Percentiles rank a stretch among this genome's conserved stretches.
phyloP scores from a whole-genome alignment of 2,888 invertebrate genomes.

The Encarsia formosa region DNA sequence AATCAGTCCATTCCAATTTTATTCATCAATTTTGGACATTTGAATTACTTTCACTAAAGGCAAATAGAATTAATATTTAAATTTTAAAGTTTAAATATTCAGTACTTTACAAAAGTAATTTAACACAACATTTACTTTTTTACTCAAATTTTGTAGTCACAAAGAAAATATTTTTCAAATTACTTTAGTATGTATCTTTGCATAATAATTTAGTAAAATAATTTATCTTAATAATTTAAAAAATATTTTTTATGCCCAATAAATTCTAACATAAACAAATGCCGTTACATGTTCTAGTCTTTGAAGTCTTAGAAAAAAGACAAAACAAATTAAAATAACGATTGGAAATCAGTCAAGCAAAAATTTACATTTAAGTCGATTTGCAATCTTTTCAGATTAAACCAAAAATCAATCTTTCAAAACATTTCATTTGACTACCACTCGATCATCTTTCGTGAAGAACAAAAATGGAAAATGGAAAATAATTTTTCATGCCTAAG shows the following conservation, averaged over 20 bases:
- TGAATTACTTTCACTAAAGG: neutral
- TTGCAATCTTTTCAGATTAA: neutral
- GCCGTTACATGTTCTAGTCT: too few species aligned
- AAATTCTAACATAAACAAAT: too few species aligned
- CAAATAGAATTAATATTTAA: slow-evolving; percentile 1
- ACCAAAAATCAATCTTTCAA: slow-evolving; percentile 24
- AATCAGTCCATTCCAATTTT: slow-evolving; percentile 17
- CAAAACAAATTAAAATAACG: slow-evolving; percentile 1
- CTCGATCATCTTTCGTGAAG: slow-evolving; percentile 10
- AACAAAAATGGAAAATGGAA: slow-evolving; percentile 5
- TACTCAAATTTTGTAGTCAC: too few species aligned
- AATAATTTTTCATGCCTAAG: slow-evolving; percentile 14
- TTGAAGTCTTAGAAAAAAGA: slow-evolving; percentile 8
- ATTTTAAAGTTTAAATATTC: too few species aligned
- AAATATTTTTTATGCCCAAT: too few species aligned
- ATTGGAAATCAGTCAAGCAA: slow-evolving; percentile 14
- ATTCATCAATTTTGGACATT: slow-evolving; percentile 2
- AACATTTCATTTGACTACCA: slow-evolving; percentile 14
- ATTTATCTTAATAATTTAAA: too few species aligned
- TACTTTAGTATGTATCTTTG: too few species aligned
- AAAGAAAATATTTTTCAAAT: too few species aligned
- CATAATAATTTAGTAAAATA: too few species aligned
- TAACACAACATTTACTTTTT: too few species aligned
- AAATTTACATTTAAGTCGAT: slow-evolving; percentile 1
- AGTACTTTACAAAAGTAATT: neutral